phyloP scores from a whole-genome alignment of 2,113 vertebrate species.

The Thunnus thynnus region DNA sequence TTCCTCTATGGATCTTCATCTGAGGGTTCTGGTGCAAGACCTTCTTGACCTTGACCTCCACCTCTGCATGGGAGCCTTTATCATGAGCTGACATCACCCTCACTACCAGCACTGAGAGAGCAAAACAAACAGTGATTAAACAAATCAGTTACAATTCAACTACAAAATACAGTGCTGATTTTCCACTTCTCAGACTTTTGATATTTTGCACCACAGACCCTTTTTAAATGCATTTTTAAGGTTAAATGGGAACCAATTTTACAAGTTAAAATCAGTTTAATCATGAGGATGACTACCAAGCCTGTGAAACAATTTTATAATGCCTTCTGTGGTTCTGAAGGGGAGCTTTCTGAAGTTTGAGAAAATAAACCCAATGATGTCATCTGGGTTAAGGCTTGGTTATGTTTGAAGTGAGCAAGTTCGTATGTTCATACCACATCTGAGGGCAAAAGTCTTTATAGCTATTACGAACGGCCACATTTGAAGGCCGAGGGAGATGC shows the following conservation, averaged over 20 bases:
- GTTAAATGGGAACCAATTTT: not conserved
- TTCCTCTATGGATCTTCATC: conserved; percentile 89
- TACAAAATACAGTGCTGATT: not conserved
- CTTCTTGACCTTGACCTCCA: conserved; percentile 95
- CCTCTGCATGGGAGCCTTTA: conserved; percentile 96
- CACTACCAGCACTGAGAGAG: conserved; percentile 89
- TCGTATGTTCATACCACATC: too few species aligned
- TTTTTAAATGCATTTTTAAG: not conserved
- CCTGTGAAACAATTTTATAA: not conserved
- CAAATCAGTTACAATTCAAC: not conserved
- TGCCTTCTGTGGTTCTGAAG: not conserved
- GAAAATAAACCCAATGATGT: not conserved
- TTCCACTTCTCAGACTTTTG: not conserved
- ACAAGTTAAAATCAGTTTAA: not conserved
- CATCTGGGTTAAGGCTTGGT: not conserved
- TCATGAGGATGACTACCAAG: not conserved
- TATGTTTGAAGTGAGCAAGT: too few species aligned
- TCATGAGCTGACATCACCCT: conserved; percentile 95
- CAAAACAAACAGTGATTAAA: not conserved
- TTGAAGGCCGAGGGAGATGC: too few species aligned
- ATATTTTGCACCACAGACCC: not conserved
- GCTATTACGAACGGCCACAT: too few species aligned
- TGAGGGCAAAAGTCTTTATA: too few species aligned
- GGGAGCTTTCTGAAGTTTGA: not conserved
- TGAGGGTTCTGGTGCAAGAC: conserved; percentile 89